Evolutionary conservation across 2,888 invertebrate genomes (phyloP), one percentile per base, ranked within the genome.

Genomic region (Dryadula phaetusa): DNA sequence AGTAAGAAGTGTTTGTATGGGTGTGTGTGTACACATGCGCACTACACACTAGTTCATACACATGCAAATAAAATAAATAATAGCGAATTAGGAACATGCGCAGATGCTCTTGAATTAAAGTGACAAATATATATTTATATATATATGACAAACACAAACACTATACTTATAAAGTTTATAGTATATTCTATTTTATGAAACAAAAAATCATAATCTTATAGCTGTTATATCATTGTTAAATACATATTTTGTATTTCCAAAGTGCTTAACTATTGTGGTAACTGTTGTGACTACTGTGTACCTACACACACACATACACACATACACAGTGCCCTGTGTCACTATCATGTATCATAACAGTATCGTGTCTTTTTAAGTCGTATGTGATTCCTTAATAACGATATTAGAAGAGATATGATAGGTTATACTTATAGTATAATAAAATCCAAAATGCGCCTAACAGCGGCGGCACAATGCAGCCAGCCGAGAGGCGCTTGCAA

Each of bases 121-220:
- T 28, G 6, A 4, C n/a, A n/a, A 46, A 46, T 46, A 22, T 46
- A 12, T 20, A 46, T 20, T 18, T 16, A 8, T 22, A 47, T 47
- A 22, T 47, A n/a, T n/a, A n/a, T n/a, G n/a, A n/a, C n/a, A n/a
- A n/a, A n/a, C n/a, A n/a, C n/a, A n/a, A n/a, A n/a, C n/a, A n/a
- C n/a, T n/a, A n/a, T n/a, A n/a, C n/a, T n/a, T n/a, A n/a, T n/a
- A n/a, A n/a, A n/a, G n/a, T 34, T 6, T 52, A 28, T 16, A 49
- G 25, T 49, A 32, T 52, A 28, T 52, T 52, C 28, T 10, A 52
- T 16, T 16, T 52, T 16, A 52, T 8, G 49, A 49, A n/a, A 28
- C 10, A 49, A 16, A 49, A 16, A 28, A 49, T 49, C 49, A 49
- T 25, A n/a, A 22, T 25, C 16, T n/a, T 49, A 28, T 49, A 28